Conservation (phyloP, 2,888 invertebrate species). For the Hydroisotoma schaefferi region DNA sequence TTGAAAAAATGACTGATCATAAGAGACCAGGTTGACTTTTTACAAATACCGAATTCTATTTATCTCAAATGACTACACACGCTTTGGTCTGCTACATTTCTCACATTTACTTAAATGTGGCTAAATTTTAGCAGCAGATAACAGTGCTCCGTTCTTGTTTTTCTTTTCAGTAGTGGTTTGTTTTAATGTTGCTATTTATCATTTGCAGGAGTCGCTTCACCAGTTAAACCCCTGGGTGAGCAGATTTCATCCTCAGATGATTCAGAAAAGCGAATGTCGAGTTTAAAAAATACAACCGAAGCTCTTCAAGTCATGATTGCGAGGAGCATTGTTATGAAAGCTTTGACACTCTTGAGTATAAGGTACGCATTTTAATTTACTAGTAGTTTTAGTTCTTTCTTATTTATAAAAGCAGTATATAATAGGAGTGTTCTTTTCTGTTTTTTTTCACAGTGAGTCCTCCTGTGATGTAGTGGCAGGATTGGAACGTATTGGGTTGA, state of each 20-base stretch:
- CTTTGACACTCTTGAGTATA: slow-evolving; percentile 56
- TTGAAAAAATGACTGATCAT: slow-evolving; percentile 51
- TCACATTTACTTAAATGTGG: too few relatives aligned
- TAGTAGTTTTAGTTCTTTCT: neutral
- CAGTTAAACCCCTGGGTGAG: slow-evolving; percentile 53
- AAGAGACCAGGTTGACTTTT: too few relatives aligned
- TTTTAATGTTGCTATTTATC: neutral
- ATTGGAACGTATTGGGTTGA: slow-evolving; percentile 56
- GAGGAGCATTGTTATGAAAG: slow-evolving; percentile 58
- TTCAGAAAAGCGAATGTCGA: slow-evolving; percentile 56
- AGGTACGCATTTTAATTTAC: slow-evolving; percentile 49
- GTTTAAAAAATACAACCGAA: slow-evolving; percentile 56
- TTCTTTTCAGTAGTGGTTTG: too few relatives aligned
- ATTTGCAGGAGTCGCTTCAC: slow-evolving; percentile 38
- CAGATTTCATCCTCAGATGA: slow-evolving; percentile 56
- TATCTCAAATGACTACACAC: too few relatives aligned
- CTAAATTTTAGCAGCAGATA: too few relatives aligned
- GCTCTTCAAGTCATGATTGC: slow-evolving; percentile 59
- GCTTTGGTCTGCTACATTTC: too few relatives aligned
- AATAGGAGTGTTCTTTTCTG: neutral
- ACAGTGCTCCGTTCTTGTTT: too few relatives aligned
- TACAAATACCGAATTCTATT: too few relatives aligned
- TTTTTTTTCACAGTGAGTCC: slow-evolving; percentile 51
- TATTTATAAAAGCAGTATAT: neutral
- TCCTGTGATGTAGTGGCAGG: slow-evolving; percentile 55